Evolutionary conservation across 2,888 invertebrate species (phyloP).

Genomic region (Glyphotaelius pellucidus): DNA sequence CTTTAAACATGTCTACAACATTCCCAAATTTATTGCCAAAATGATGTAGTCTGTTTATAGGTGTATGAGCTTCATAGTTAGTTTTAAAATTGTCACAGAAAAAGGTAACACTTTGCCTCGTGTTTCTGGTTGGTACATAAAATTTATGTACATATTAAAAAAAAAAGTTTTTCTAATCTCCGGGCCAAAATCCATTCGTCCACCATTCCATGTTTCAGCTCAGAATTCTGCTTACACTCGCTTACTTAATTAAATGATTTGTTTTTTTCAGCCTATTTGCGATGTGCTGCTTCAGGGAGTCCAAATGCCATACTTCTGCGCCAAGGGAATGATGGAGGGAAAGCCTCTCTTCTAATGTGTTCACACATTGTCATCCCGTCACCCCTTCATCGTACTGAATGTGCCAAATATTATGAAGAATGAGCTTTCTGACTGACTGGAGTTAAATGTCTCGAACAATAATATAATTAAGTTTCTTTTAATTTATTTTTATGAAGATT

Average conservation of each 20-base stretch:
- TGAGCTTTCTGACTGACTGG: slow-evolving; percentile 12
- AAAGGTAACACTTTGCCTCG: too few species aligned
- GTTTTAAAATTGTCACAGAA: too few species aligned
- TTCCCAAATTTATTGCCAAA: too few species aligned
- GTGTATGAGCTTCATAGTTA: too few species aligned
- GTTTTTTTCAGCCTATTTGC: slow-evolving; percentile 79
- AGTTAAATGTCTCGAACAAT: slow-evolving; percentile 16
- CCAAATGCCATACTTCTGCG: slow-evolving; percentile 85
- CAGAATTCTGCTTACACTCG: slow-evolving; percentile 21
- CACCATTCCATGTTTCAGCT: background rate
- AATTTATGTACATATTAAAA: too few species aligned
- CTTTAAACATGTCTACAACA: too few species aligned
- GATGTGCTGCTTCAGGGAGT: slow-evolving; percentile 82
- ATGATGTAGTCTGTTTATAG: too few species aligned
- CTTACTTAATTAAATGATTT: background rate
- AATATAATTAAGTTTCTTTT: slow-evolving; percentile 20
- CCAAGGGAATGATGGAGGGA: slow-evolving; percentile 83
- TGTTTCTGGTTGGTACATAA: too few species aligned
- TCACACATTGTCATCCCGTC: background rate
- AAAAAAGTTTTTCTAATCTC: too few species aligned
- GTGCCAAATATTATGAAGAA: slow-evolving; percentile 2
- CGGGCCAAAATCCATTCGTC: too few species aligned
- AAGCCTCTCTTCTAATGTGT: slow-evolving; percentile 70
- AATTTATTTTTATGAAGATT: slow-evolving; percentile 33
- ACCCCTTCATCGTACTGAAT: background rate